These are phyloP conservation scores for Odontamblyopus rebecca DNA, from an alignment of 2,797 vertebrate species.

Conservation along the genomic window DNA sequence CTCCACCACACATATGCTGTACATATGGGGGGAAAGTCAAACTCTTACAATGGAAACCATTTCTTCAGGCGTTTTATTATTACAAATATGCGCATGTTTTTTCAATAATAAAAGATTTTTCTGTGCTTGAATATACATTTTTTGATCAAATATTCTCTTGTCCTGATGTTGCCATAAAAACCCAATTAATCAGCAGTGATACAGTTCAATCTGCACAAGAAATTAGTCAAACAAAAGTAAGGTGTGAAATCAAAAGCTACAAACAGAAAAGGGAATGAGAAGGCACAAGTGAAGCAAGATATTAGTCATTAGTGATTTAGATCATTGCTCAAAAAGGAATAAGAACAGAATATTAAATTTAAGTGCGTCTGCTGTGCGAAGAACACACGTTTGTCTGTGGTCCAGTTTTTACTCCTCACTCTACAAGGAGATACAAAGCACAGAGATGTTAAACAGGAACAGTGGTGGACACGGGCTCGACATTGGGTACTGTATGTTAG, in stretches of 20 bases:
- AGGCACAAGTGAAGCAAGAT: constrained; percentile 43
- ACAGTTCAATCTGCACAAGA: constrained; percentile 59
- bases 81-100: too few relatives aligned
- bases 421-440: constrained; percentile 82
- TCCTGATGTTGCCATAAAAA: constrained; percentile 62
- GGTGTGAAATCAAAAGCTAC: constrained; percentile 50
- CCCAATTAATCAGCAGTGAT: constrained; percentile 58
- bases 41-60: too few relatives aligned
- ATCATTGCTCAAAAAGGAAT: constrained; percentile 29
- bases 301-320: constrained; percentile 51
- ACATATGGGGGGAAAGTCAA: neutral
- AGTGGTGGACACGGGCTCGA: constrained; percentile 29
- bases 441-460: constrained; percentile 73
- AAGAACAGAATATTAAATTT: constrained; percentile 61
- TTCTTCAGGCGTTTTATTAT: too few relatives aligned
- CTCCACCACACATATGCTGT: neutral
- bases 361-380: constrained; percentile 71
- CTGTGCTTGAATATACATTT: neutral
- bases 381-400: constrained; percentile 71
- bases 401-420: constrained; percentile 79
- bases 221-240: constrained; percentile 53
- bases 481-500: constrained; percentile 2
- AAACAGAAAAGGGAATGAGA: constrained; percentile 49
- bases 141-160: neutral
- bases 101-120: neutral